A percentile compares a stretch with the other conserved stretches of the same genome.
Conservation (phyloP, 1,140 invertebrate species). For the Procambarus clarkii region DNA sequence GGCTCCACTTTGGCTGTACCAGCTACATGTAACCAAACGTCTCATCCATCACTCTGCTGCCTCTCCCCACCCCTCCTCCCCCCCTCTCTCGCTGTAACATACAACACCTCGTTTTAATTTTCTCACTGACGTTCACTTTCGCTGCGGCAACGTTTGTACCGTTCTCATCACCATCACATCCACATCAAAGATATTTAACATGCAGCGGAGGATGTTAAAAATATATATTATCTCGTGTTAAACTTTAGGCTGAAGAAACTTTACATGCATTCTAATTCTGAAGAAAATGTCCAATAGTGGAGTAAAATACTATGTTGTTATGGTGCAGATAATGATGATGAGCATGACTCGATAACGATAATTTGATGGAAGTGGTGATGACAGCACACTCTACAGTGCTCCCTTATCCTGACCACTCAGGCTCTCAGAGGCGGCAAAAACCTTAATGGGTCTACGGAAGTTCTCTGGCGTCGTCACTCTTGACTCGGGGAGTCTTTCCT, state of each 20-base stretch:
- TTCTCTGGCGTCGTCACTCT: no score
- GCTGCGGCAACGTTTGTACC: not conserved
- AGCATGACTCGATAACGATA: constrained; percentile 29
- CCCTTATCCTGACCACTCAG: no score
- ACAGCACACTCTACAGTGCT: no score
- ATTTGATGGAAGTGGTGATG: no score
- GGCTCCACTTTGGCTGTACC: not conserved
- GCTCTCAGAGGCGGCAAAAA: no score
- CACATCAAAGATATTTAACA: no score
- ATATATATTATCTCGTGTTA: no score
- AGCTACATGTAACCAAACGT: not conserved
- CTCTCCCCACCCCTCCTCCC: not conserved
- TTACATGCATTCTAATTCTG: not conserved
- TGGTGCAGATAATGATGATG: constrained; percentile 29
- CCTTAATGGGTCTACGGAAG: no score
- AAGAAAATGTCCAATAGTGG: not conserved
- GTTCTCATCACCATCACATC: not conserved
- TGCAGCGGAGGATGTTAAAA: no score
- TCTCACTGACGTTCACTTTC: not conserved
- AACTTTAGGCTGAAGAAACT: not conserved
- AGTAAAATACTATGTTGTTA: not conserved
- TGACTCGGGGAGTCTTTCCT: no score
- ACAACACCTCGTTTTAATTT: not conserved
- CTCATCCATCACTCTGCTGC: not conserved
- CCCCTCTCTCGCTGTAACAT: not conserved